Base-by-base conservation (phyloP, 1,140 invertebrate species). In the Formica exsecta region DNA sequence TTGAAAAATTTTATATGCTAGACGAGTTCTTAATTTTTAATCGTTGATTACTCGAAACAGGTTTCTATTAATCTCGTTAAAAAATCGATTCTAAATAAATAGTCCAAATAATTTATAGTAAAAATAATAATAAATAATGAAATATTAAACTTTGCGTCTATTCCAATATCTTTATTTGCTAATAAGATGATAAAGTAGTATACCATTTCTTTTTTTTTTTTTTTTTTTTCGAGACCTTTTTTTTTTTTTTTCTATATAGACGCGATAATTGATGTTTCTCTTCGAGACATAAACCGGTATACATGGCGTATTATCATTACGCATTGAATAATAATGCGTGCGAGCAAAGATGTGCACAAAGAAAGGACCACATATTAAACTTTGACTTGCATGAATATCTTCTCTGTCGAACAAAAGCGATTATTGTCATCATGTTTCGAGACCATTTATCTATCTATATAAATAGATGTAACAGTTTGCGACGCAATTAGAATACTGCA, bases 321-420 rank as follows among this genome's bases (percentile, higher is more conserved):
- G 57, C 74, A 76, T 76, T 64, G 16, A 41, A 76, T 76, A 57
- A 76, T 76, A 76, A 76, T 76, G 59, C 29, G 16, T 7, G 25
- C 36, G 22, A 19, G 74, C 38, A 64, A 29, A 29, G 11, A 64
- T 76, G 16, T 19, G 38, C 25, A 41, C 13, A 62, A 38, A 75
- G 29, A 61, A 61, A 73, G 38, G 74, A 29, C 6, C 9, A 44
- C 38, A 19, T 41, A 62, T 41, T 64, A 64, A 44, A 57, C 29
- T n/a, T 62, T 38, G 36, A 44, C 38, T 76, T 38, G 1, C 74
- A 76, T 76, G 74, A 76, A 76, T 76, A 64, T 64, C 16, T 51
- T 16, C 29, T 44, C 38, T 76, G 41, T 76, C 7, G 38, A 76
- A 64, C 38, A 76, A 76, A 76, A n/a, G 36, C 22, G 13, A 76